A percentile compares a stretch with the other conserved stretches of the same genome.
These are phyloP conservation scores for Geotrypetes seraphini DNA, from an alignment of 2,797 vertebrate genomes.

Conservation along the genomic window DNA sequence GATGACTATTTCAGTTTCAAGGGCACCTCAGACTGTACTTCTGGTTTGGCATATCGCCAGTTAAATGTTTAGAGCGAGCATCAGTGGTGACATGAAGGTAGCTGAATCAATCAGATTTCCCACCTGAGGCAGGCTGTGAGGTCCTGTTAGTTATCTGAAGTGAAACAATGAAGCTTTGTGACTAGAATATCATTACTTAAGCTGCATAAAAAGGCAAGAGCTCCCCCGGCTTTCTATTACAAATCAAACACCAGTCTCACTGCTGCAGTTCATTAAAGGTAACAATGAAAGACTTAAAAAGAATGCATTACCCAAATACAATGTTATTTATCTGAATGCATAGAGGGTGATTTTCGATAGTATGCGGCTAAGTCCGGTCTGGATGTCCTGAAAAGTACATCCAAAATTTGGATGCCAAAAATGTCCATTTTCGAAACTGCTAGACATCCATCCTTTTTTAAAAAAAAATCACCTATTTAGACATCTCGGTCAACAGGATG, in stretches of 20 bases:
- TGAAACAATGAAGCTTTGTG: slow-evolving; percentile 12
- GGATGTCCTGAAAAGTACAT: no score
- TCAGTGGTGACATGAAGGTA: slow-evolving; percentile 10
- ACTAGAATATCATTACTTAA: slow-evolving; percentile 14
- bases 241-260: slow-evolving; percentile 21
- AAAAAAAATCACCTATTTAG: no score
- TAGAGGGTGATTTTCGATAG: no score
- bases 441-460: no score
- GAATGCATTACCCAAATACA: slow-evolving; percentile 19
- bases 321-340: neutral
- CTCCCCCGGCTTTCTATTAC: slow-evolving; percentile 1
- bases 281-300: slow-evolving; percentile 22
- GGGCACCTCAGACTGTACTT: no score
- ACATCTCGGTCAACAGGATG: no score
- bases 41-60: neutral
- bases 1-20: neutral
- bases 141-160: slow-evolving; percentile 5
- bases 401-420: no score
- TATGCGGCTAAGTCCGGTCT: no score
- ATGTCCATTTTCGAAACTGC: no score
- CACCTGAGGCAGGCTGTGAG: slow-evolving; percentile 2
- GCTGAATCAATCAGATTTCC: slow-evolving; percentile 12
- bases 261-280: slow-evolving; percentile 12
- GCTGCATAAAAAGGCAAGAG: neutral
- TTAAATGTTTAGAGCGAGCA: neutral